phyloP scores from a whole-genome alignment of 2,888 invertebrate genomes.

The Tryphoninae sp. region DNA sequence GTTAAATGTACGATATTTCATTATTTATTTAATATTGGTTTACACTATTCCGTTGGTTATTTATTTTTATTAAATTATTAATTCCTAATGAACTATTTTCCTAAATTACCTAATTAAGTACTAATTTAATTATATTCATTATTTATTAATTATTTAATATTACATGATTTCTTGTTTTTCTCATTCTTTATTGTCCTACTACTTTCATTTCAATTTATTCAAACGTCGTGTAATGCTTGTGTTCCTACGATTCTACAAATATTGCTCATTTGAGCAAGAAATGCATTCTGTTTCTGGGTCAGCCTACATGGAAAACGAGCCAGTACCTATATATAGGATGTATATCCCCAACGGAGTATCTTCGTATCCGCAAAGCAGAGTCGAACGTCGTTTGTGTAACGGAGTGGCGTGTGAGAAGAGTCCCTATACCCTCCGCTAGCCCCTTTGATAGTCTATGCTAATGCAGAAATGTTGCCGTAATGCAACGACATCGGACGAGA shows the following conservation, averaged over 20 bases:
- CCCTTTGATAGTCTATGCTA: conserved; percentile 55
- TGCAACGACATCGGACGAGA: conserved; percentile 48
- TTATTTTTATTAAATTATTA: no score
- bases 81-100: no score
- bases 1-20: no score
- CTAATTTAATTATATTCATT: no score
- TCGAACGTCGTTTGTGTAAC: neutral
- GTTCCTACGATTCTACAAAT: neutral
- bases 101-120: no score
- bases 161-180: no score
- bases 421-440: neutral
- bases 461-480: conserved; percentile 68
- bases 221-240: neutral
- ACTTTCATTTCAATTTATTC: neutral
- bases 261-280: neutral
- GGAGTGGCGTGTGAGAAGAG: conserved; percentile 14
- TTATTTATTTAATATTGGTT: no score
- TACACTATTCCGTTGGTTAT: no score
- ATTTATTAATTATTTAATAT: no score
- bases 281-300: neutral
- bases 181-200: neutral
- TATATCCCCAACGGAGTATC: neutral
- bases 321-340: neutral
- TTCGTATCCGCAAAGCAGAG: neutral
- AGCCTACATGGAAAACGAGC: neutral